phyloP scores from a whole-genome alignment of 2,113 vertebrate genomes.

The Pungitius pungitius region DNA sequence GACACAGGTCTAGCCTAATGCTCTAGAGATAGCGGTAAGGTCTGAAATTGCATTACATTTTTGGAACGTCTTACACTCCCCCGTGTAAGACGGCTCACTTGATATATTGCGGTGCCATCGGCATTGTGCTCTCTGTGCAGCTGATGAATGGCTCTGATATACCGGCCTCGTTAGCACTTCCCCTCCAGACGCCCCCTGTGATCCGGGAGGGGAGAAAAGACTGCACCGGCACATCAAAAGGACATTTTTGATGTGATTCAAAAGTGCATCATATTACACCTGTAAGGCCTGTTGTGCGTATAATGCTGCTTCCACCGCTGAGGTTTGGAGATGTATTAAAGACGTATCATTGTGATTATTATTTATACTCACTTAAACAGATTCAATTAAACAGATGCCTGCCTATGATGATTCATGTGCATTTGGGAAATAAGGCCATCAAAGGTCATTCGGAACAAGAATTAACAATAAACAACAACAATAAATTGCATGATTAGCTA shows the following conservation, averaged over 20 bases:
- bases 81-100: not conserved
- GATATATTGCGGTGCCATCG: not conserved
- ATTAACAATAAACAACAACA: too few species aligned
- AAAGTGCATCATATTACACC: not conserved
- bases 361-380: not conserved
- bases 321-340: not conserved
- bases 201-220: not conserved
- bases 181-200: not conserved
- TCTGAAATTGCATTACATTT: not conserved
- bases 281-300: not conserved
- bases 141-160: constrained; percentile 24
- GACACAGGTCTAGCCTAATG: not conserved
- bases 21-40: too few species aligned
- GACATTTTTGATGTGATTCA: not conserved
- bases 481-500: not conserved
- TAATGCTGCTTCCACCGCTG: not conserved
- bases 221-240: not conserved
- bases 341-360: not conserved
- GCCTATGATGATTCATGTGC: not conserved
- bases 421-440: not conserved
- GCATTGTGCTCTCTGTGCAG: not conserved
- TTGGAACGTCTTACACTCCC: not conserved
- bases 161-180: not conserved
- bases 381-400: not conserved
- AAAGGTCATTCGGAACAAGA: not conserved